Evolutionary conservation across 2,113 vertebrate genomes (phyloP), one percentile per base, ranked within the genome.

Genomic region (Heterocephalus glaber): DNA sequence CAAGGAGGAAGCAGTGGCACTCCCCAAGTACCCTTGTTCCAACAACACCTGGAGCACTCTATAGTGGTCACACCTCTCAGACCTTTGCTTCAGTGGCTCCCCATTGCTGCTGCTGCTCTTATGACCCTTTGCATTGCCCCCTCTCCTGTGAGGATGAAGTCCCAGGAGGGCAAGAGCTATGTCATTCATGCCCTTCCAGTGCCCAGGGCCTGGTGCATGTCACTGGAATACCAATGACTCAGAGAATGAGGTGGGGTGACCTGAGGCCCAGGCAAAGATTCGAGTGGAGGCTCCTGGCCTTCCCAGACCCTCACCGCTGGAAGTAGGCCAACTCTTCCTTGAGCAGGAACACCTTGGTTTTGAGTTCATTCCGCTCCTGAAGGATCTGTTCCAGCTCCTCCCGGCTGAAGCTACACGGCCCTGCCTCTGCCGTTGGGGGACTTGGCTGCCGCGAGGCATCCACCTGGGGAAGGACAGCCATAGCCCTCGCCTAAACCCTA

Each of bases 311-410:
- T 97, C 80, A 99, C 99, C 99, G 98, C 96, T 99, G 99, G 97
- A 99, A 99, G 98, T 99, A 99, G 52, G 98, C 98, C 96, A 99
- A 96, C 97, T 99, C 99, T 97, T 99, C 99, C 98, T 99, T 99
- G 96, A 99, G 98, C 97, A 99, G 94, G 97, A 99, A 99, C 60
- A 99, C 98, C 96, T 99, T 99, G 94, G 99, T 99, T 98, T 99
- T 99, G 83, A 99, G 99, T 97, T 99, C 99, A 0, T 99, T 99
- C 90, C 99, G 98, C 98, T 99, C 99, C 68, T 99, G 99, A 86
- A 99, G 97, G 97, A 99, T 99, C 97, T 99, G 99, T 52, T 99
- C 98, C 96, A 99, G 98, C 95, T 99, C 99, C 96, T 99, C 99
- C 92, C 98, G 99, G 92, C 99, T 99, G 98, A 99, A 99, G 96